phyloP scores from a whole-genome alignment of 2,113 vertebrate species.

The Probosciger aterrimus region DNA sequence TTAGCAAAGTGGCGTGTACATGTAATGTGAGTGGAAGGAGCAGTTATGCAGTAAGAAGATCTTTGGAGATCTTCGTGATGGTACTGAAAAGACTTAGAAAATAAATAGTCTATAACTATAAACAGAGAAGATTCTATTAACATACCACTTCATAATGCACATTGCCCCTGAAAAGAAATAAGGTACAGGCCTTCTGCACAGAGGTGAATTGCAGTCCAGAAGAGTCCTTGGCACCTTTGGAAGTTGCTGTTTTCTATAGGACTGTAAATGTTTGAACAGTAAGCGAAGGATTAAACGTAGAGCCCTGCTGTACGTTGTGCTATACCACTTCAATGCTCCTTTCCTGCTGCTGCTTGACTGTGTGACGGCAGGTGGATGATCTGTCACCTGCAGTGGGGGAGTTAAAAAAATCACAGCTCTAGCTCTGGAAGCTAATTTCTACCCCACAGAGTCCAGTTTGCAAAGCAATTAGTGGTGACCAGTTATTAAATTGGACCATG shows the following conservation, averaged over 20 bases:
- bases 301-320: neutral
- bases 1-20: constrained; percentile 31
- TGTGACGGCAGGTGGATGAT: neutral
- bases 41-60: neutral
- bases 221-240: neutral
- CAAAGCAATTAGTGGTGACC: neutral
- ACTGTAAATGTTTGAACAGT: neutral
- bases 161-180: neutral
- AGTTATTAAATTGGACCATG: neutral
- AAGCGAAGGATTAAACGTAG: neutral
- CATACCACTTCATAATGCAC: constrained; percentile 27
- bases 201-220: neutral
- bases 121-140: constrained; percentile 61
- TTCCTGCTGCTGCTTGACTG: neutral
- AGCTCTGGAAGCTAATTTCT: neutral
- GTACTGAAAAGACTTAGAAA: constrained; percentile 53
- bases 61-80: neutral
- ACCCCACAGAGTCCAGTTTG: neutral
- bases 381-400: neutral
- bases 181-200: neutral
- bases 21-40: constrained; percentile 39
- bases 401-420: neutral
- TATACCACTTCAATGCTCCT: neutral
- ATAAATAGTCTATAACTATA: constrained; percentile 59
- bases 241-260: neutral